Percentiles rank a stretch among this genome's conserved stretches.
Evolutionary conservation across 2,797 vertebrate species (phyloP).

Genomic region (Perodicticus potto): DNA sequence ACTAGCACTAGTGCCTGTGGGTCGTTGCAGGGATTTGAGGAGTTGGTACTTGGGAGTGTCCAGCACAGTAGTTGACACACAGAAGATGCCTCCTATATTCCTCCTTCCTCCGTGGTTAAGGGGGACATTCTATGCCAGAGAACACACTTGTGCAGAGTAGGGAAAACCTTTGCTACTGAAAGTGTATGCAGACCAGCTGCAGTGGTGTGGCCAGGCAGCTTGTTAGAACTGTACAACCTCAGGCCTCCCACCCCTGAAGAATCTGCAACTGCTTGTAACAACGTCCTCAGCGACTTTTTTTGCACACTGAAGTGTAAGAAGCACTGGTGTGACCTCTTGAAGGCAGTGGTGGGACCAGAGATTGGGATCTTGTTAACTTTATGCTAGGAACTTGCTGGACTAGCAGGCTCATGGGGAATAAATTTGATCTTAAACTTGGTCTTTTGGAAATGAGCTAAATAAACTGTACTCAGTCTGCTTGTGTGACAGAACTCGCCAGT

Average conservation of each 20-base stretch:
- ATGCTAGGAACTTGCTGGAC: background rate
- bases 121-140: background rate
- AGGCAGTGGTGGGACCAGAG: background rate
- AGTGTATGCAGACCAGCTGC: too few species aligned
- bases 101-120: background rate
- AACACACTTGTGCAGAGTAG: background rate
- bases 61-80: too few species aligned
- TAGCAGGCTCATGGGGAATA: background rate
- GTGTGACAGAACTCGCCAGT: fast-evolving
- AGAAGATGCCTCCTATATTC: too few species aligned
- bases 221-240: background rate
- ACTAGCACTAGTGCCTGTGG: fast-evolving
- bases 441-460: background rate
- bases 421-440: background rate
- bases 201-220: background rate
- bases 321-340: background rate
- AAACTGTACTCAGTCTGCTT: background rate
- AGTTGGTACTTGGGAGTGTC: background rate
- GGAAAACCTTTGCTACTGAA: too few species aligned
- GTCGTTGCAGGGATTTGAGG: background rate
- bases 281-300: background rate
- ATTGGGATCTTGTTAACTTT: background rate
- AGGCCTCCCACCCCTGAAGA: fast-evolving
- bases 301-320: background rate
- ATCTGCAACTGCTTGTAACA: background rate